Evolutionary conservation across 1,140 invertebrate species (phyloP).

Genomic region (Phenacoccus solenopsis): DNA sequence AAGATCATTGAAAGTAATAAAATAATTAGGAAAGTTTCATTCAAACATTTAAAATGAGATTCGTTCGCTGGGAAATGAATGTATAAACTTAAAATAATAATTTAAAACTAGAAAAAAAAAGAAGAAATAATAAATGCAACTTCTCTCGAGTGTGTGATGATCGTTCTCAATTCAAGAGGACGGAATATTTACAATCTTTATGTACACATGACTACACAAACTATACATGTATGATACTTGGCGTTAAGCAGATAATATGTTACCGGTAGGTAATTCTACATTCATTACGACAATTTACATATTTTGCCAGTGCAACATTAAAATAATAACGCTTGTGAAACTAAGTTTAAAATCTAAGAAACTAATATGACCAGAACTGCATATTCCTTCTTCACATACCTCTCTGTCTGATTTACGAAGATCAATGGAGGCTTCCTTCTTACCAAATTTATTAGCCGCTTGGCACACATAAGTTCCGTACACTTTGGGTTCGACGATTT

Average conservation of each 20-base stretch:
- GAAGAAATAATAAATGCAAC: background rate
- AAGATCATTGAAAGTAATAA: background rate
- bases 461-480: conserved; percentile 76
- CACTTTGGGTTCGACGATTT: conserved; percentile 80
- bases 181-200: background rate
- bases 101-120: background rate
- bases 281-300: background rate
- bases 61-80: background rate
- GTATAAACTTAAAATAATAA: too few relatives aligned
- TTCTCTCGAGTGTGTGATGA: background rate
- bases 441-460: conserved; percentile 74
- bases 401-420: conserved; percentile 43
- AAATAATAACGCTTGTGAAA: background rate
- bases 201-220: background rate
- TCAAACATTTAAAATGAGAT: background rate
- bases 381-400: background rate
- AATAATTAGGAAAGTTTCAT: background rate
- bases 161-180: conserved; percentile 1
- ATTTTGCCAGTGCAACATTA: background rate
- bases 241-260: background rate
- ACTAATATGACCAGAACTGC: background rate
- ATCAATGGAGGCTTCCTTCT: conserved; percentile 57
- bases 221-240: background rate
- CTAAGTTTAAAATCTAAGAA: background rate
- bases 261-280: background rate